Evolutionary conservation across 2,797 vertebrate species (phyloP).

Genomic region (Pseudocheirus occidentalis): DNA sequence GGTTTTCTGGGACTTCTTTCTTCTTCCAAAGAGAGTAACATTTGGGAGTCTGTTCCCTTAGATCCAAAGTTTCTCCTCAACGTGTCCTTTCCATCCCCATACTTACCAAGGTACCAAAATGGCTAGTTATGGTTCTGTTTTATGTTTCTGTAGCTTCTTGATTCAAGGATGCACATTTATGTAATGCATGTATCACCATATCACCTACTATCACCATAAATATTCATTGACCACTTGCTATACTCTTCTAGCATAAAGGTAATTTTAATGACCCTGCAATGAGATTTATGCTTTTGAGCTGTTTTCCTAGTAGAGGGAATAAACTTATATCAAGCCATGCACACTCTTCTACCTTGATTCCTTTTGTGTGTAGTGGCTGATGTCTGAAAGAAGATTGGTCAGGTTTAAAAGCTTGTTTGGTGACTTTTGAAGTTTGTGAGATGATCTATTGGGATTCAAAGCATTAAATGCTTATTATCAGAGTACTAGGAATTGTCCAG

Average conservation of each 20-base stretch:
- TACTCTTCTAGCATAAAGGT: neutral
- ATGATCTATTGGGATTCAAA: neutral
- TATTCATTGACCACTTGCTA: neutral
- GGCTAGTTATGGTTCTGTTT: neutral
- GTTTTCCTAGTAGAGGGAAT: neutral
- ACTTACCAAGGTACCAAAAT: neutral
- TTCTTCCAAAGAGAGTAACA: neutral
- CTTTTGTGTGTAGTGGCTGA: neutral
- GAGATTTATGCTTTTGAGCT: neutral
- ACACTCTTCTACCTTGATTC: neutral
- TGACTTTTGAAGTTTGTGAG: neutral
- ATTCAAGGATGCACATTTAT: neutral
- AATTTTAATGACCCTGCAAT: neutral
- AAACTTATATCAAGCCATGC: neutral
- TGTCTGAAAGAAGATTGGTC: neutral
- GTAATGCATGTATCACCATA: neutral
- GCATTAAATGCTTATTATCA: neutral
- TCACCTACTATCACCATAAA: neutral
- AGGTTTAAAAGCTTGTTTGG: neutral
- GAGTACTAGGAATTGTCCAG: neutral
- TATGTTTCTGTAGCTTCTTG: neutral
- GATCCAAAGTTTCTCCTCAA: neutral
- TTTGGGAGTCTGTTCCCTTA: neutral
- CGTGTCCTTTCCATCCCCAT: neutral
- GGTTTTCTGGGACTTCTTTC: neutral